These are phyloP conservation scores for Ceratosolen fusciceps DNA, from an alignment of 1,140 invertebrate species.

Conservation along the genomic window DNA sequence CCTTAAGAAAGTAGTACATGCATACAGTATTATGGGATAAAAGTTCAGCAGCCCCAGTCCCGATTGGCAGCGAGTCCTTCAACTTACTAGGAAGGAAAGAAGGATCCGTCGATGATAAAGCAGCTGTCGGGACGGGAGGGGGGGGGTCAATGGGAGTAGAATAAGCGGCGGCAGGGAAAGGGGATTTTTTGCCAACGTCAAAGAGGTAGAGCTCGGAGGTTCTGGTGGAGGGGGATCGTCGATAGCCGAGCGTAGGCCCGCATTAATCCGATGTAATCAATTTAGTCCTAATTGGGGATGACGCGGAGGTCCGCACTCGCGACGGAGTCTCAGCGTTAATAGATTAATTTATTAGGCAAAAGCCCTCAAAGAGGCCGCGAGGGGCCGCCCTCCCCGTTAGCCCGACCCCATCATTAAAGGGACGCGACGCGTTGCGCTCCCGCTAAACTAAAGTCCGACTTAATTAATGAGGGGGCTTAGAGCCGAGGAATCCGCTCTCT, in stretches of 20 bases:
- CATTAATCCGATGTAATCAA: slow-evolving; percentile 68
- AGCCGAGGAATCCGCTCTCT: not conserved
- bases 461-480: not conserved
- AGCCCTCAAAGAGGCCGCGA: slow-evolving; percentile 66
- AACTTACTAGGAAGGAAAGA: not conserved
- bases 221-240: slow-evolving; percentile 12
- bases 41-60: too few relatives aligned
- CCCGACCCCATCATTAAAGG: slow-evolving; percentile 57
- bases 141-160: not conserved
- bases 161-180: not conserved
- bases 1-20: too few relatives aligned
- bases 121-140: not conserved
- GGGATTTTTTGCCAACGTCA: not conserved
- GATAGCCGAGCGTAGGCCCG: slow-evolving; percentile 23
- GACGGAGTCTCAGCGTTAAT: slow-evolving; percentile 61
- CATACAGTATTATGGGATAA: too few relatives aligned
- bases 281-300: slow-evolving; percentile 70
- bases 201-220: not conserved
- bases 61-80: not conserved
- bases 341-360: slow-evolving; percentile 70
- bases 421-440: slow-evolving; percentile 4
- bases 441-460: not conserved
- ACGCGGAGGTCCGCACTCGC: slow-evolving; percentile 54
- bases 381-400: slow-evolving; percentile 59
- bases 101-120: not conserved